Evolutionary conservation across 2,797 vertebrate genomes (phyloP).

Genomic region (Borostomias antarcticus): DNA sequence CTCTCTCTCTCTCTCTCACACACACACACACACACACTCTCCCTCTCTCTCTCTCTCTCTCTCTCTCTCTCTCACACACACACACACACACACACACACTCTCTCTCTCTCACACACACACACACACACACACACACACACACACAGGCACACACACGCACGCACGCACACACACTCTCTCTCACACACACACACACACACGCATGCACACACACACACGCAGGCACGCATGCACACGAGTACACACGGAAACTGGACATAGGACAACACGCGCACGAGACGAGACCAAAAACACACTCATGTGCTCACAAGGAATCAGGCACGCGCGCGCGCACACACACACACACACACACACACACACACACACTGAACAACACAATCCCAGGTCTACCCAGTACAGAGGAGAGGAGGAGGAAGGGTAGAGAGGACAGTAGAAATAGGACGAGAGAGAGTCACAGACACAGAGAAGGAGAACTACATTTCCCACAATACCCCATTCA

Average conservation of each 20-base stretch:
- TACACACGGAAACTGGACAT: conserved; percentile 2
- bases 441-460: conserved; percentile 23
- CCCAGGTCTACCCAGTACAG: too few relatives aligned
- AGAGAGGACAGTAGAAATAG: background rate
- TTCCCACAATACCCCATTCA: conserved; percentile 54
- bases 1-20: conserved; percentile 11
- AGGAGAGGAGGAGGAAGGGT: background rate
- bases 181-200: background rate
- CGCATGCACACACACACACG: background rate
- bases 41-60: conserved; percentile 20
- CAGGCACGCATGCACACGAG: conserved; percentile 9
- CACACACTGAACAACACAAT: too few relatives aligned
- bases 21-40: conserved; percentile 6
- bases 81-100: background rate
- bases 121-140: conserved; percentile 17
- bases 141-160: background rate
- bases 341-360: too few relatives aligned
- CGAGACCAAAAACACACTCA: too few relatives aligned
- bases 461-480: conserved; percentile 16
- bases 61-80: conserved; percentile 6
- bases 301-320: too few relatives aligned
- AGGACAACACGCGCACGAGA: background rate
- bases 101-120: background rate
- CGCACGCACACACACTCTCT: background rate
- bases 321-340: too few relatives aligned